phyloP scores from a whole-genome alignment of 1,140 invertebrate genomes.

The Anthonomus grandis region DNA sequence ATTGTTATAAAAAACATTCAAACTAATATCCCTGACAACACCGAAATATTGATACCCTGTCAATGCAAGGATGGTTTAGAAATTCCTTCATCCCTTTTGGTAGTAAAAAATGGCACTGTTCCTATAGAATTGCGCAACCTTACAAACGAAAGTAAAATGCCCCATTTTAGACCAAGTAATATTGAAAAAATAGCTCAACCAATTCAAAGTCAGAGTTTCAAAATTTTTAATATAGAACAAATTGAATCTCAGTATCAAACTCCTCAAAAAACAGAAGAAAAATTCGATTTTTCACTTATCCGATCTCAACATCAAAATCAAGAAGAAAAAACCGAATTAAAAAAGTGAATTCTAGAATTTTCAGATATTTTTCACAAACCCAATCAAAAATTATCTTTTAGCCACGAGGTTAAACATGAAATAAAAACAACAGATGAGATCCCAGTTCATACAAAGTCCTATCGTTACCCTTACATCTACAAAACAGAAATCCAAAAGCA shows the following conservation, averaged over 20 bases:
- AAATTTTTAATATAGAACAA: neutral
- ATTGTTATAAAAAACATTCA: constrained; percentile 14
- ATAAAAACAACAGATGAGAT: constrained; percentile 19
- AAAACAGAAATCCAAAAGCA: constrained; percentile 30
- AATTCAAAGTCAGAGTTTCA: neutral
- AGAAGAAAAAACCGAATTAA: constrained; percentile 20
- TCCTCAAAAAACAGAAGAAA: neutral
- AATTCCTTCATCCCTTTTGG: neutral
- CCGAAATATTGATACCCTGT: constrained; percentile 2
- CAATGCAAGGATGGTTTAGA: neutral
- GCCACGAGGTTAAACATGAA: constrained; percentile 17
- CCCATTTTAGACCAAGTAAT: neutral
- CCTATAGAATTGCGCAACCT: neutral
- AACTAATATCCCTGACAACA: neutral
- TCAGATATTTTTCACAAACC: constrained; percentile 14
- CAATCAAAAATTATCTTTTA: constrained; percentile 15
- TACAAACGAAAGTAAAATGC: neutral
- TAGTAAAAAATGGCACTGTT: neutral
- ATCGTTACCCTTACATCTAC: constrained; percentile 23
- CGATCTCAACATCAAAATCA: constrained; percentile 21
- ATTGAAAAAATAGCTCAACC: neutral
- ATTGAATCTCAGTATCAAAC: neutral
- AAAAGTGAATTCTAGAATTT: constrained; percentile 6
- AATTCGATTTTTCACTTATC: constrained; percentile 9
- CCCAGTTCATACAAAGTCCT: constrained; percentile 16